Base-by-base conservation (phyloP, 1,140 invertebrate genomes). In the Plectrocnemia conspersa region DNA sequence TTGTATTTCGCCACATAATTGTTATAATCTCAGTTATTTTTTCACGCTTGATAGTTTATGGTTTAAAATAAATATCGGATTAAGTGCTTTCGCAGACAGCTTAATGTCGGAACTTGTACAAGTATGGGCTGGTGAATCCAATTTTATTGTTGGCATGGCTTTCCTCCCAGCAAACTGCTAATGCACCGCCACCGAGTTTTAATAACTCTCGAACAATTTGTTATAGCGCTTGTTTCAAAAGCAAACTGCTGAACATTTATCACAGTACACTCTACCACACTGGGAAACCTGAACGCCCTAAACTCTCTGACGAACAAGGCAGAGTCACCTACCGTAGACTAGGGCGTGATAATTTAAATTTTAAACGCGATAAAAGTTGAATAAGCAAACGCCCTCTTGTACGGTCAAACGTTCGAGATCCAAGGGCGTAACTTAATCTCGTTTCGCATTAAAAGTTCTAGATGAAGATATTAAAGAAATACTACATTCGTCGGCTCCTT, bases 121-220 rank as follows among this genome's bases (percentile, higher is more conserved):
- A 38, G 35, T 9, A 38, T n/a, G 6, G n/a, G 6, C 7, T 15
- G 13, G 35, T 16, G 15, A 38, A 38, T 38, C 7, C 35, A 38
- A 38, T 38, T 38, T 38, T 38, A 38, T 38, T 38, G 35, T 38
- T 38, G 35, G 35, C 35, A 38, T 29, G 35, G 35, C 5, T 13
- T 16, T 16, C 35, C n/a, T 9, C 35, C 6, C 27, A 4, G 11
- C 5, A 10, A 38, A 38, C 7, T 38, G 15, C 13, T 38, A 38
- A 38, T 38, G 35, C 35, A 16, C 35, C 35, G 35, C 35, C 35
- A 38, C 6, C 18, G 35, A 5, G 5, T 38, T 38, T 38, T 38
- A 38, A 38, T 38, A 38, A 38, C 35, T 38, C 35, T 38, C 35
- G 10, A 29, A 38, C 35, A 38, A 38, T 38, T 38, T 38, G 35